Evolutionary conservation across 2,888 invertebrate genomes (phyloP), one percentile per base, ranked within the genome.

Genomic region (Drosophila testacea): DNA sequence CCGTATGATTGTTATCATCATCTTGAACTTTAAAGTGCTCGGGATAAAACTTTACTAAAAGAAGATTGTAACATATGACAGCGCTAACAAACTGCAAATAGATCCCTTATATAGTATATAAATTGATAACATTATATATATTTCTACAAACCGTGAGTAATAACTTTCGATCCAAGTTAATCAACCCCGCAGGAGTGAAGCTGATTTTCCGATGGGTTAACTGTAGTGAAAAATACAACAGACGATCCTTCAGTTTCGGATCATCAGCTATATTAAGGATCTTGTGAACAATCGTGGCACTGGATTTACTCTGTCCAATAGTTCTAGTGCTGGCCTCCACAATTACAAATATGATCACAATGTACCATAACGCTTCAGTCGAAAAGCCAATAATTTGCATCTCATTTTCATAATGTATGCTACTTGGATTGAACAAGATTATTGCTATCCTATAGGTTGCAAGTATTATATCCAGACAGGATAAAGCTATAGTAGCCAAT

Each of bases 121-220:
- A 30, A 28, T 9, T 1, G 27, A 5, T n/a, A 0, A 6, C 1
- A 44, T 28, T n/a, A 11, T 6, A 6, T 2, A 13, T 7, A 10
- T 0, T 32, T 34, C 0, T 13, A 6, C 46, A 65, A 65, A 93
- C 93, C 39, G 93, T 92, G 77, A 92, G 92, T 57, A 93, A 88
- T 2, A 93, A 77, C 4, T 92, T 91, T 11, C 92, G 89, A 80
- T 93, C 92, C 77, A 93, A 82, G 10, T 89, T 85, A 73, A 93
- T 93, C 2, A 93, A 67, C 38, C 92, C 93, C 3, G 91, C 92
- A 2, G 92, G 92, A 1, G 92, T 92, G 38, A 93, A 93, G 4
- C 83, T 71, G 0, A 93, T 90, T 67, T 89, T 91, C 2, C 92
- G 83, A 69, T 92, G 91, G 6, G 89, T 78, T 36, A 93, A 70